A percentile compares a stretch with the other conserved stretches of the same genome.
Conservation (phyloP, 2,113 vertebrate species). For the Addax nasomaculatus region DNA sequence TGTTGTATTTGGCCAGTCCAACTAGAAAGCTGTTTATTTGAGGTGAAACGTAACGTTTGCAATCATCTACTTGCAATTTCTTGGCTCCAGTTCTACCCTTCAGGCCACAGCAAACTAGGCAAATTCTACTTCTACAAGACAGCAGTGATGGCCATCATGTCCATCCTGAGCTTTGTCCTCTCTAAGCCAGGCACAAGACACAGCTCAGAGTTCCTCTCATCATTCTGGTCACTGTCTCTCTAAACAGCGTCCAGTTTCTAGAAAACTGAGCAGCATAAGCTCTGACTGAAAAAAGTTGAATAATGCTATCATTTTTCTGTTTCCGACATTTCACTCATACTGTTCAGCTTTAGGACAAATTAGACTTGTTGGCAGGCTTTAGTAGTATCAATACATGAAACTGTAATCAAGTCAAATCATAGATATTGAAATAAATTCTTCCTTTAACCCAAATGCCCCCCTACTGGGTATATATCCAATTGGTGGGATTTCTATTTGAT, state of each 20-base stretch:
- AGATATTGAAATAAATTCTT: constrained; percentile 44
- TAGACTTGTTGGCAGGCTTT: constrained; percentile 28
- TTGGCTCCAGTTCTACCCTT: neutral
- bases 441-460: neutral
- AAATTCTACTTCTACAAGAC: neutral
- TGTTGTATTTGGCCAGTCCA: neutral
- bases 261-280: neutral
- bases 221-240: neutral
- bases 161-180: neutral
- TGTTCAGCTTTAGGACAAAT: neutral
- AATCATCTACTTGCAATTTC: neutral
- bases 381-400: neutral
- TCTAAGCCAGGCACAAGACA: neutral
- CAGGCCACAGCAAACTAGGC: neutral
- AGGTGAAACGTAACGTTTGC: neutral
- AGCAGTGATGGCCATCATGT: neutral
- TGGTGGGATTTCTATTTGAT: neutral
- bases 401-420: constrained; percentile 37
- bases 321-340: neutral
- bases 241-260: neutral
- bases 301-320: neutral
- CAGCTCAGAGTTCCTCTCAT: neutral
- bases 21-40: neutral
- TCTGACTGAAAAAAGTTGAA: neutral
- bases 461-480: neutral